Percentiles rank a stretch among this genome's conserved stretches.
Evolutionary conservation across 2,888 invertebrate species (phyloP).

Genomic region (Napeogenes inachia): DNA sequence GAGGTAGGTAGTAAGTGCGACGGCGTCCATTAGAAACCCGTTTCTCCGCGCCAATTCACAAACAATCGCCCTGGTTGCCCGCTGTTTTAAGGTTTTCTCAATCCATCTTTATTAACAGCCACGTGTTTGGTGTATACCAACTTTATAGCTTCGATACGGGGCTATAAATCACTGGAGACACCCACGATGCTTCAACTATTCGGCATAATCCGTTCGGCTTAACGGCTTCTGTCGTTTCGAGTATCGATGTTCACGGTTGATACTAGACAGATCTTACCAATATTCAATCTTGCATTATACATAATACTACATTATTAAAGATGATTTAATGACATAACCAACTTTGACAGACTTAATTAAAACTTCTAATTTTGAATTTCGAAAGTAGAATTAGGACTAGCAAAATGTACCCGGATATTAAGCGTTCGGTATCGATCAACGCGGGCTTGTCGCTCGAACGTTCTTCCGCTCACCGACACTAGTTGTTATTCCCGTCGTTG

Average conservation of each 20-base stretch:
- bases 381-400: slow-evolving; percentile 10
- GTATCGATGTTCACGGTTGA: slow-evolving; percentile 34
- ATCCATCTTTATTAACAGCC: slow-evolving; percentile 33
- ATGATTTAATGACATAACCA: not conserved
- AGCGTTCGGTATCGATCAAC: slow-evolving; percentile 30
- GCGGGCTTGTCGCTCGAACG: slow-evolving; percentile 13
- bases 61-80: slow-evolving; percentile 28
- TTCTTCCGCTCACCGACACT: slow-evolving; percentile 36
- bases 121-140: slow-evolving; percentile 51
- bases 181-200: slow-evolving; percentile 52
- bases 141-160: slow-evolving; percentile 41
- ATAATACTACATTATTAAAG: too few relatives aligned
- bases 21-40: slow-evolving; percentile 31
- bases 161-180: slow-evolving; percentile 65
- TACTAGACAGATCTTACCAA: too few relatives aligned
- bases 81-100: slow-evolving; percentile 28
- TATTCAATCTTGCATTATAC: too few relatives aligned
- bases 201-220: slow-evolving; percentile 48
- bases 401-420: slow-evolving; percentile 33
- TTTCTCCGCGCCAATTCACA: slow-evolving; percentile 30
- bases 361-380: slow-evolving; percentile 10
- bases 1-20: slow-evolving; percentile 10
- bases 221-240: slow-evolving; percentile 49
- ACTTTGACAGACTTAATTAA: slow-evolving; percentile 13
- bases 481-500: slow-evolving; percentile 65